phyloP scores from a whole-genome alignment of 2,888 invertebrate species.

The Dorcus hopei region DNA sequence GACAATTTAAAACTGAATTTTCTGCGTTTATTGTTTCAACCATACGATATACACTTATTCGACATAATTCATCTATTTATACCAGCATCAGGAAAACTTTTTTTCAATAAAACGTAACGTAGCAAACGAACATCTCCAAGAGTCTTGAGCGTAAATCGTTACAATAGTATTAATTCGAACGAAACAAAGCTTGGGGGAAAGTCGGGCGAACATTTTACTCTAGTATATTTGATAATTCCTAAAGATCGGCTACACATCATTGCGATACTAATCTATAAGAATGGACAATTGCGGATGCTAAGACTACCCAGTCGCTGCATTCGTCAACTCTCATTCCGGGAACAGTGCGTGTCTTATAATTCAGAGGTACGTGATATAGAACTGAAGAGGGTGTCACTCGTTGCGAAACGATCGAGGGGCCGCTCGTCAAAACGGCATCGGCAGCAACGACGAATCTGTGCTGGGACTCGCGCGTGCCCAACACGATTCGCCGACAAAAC shows the following conservation, averaged over 20 bases:
- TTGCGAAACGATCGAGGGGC: constrained; percentile 1
- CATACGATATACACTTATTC: constrained; percentile 46
- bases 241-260: constrained; percentile 45
- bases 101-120: constrained; percentile 28
- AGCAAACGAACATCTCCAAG: constrained; percentile 30
- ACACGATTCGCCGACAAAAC: constrained; percentile 24
- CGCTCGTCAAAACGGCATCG: constrained; percentile 25
- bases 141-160: constrained; percentile 29
- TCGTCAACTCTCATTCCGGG: constrained; percentile 39
- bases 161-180: constrained; percentile 23
- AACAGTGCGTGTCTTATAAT: constrained; percentile 32
- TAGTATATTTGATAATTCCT: constrained; percentile 39
- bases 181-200: constrained; percentile 14
- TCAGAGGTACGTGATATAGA: constrained; percentile 27
- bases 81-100: constrained; percentile 39
- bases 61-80: constrained; percentile 43
- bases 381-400: constrained; percentile 10
- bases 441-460: constrained; percentile 24
- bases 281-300: constrained; percentile 43
- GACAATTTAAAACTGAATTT: constrained; percentile 38
- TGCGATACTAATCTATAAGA: constrained; percentile 41
- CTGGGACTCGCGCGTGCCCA: constrained; percentile 9
- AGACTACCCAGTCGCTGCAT: constrained; percentile 41
- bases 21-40: constrained; percentile 45
- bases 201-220: constrained; percentile 39